Evolutionary conservation across 2,888 invertebrate species (phyloP), one percentile per base, ranked within the genome.

Genomic region (Drosophila austrosaltans): DNA sequence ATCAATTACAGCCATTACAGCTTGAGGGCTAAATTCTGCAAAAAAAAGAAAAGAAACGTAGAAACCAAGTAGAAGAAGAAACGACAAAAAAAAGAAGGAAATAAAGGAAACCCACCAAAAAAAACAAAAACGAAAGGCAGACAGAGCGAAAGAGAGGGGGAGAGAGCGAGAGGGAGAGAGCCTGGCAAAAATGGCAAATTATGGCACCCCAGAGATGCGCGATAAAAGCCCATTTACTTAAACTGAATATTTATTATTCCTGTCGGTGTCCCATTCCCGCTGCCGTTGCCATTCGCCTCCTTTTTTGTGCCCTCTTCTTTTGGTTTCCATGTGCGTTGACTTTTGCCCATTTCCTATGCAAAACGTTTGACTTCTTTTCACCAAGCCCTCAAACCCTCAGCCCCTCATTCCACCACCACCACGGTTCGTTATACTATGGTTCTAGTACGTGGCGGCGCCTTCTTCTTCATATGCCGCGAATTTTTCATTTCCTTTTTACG

Each of bases 211-310:
- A 76, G 89, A 88, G 88, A 87, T 82, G 78, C 85, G 80, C 85
- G 89, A 86, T 86, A 89, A 86, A 86, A 86, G 85, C 89, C 85
- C 85, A 89, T 86, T 86, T 86, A 86, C 89, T 87, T 86, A 89
- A 85, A 85, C 85, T 85, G 89, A 89, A 85, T 85, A 85, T 85
- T 85, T 85, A 85, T 85, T 84, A 84, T 84, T 84, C 88, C 88
- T 88, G 87, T 88, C 87, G 88, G 85, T 48, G 48, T 84, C 71
- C 83, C 87, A 53, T 32, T 53, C 30, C 56, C 66, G 40, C 4
- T 25, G 39, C 53, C 12, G 6, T 58, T 40, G 8, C 16, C 53
- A 2, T 36, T n/a, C 61, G 10, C n/a, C 40, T 42, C 39, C 53
- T 62, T n/a, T 36, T 65, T 60, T 16, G 2, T 6, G n/a, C n/a